Conservation (phyloP, 2,797 vertebrate genomes). For the Iguana delicatissima region DNA sequence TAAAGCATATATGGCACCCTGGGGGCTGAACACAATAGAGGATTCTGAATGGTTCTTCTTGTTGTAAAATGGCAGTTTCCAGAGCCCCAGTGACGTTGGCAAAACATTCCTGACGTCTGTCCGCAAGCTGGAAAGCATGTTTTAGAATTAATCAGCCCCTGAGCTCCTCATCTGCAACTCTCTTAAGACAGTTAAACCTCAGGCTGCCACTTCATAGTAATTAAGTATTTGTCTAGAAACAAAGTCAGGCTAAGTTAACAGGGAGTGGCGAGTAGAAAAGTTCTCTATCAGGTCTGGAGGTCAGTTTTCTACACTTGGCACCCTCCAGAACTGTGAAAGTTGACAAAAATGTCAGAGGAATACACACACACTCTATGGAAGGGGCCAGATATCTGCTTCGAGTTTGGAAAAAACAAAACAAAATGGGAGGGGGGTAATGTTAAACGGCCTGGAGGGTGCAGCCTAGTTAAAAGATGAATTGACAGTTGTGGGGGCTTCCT, state of each 20-base stretch:
- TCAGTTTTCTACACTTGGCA: too few relatives aligned
- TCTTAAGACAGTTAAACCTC: conserved; percentile 11
- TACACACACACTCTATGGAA: not conserved
- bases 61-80: not conserved
- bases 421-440: too few relatives aligned
- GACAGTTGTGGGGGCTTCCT: too few relatives aligned
- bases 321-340: too few relatives aligned
- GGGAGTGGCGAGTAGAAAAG: not conserved
- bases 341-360: too few relatives aligned
- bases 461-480: too few relatives aligned
- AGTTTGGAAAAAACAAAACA: not conserved
- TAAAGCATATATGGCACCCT: not conserved
- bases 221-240: not conserved
- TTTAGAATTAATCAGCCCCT: not conserved
- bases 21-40: not conserved
- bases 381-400: not conserved
- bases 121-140: not conserved
- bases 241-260: not conserved
- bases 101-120: not conserved
- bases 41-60: not conserved
- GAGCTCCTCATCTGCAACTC: conserved; percentile 2
- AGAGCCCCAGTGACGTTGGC: not conserved
- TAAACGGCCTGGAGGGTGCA: too few relatives aligned
- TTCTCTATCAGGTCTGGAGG: too few relatives aligned
- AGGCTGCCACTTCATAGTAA: not conserved